Conservation (phyloP, 2,888 invertebrate genomes). For the Rhopalosiphum nymphaeae region DNA sequence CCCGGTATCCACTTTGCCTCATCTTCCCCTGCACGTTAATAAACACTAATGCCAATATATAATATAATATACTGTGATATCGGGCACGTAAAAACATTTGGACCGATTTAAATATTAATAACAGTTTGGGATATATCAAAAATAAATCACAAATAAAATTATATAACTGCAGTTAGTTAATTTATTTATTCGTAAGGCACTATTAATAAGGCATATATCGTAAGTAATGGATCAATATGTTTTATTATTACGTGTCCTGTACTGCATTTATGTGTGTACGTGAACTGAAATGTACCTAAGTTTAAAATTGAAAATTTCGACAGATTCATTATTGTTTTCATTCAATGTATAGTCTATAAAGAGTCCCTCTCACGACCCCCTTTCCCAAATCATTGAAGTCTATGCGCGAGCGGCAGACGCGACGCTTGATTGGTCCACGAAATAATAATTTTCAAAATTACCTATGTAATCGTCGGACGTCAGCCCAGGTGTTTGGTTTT, state of each 20-base stretch:
- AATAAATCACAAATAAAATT: background rate
- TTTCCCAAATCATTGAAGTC: background rate
- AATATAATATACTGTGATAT: background rate
- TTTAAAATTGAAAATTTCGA: background rate
- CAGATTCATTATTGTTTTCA: constrained; percentile 31
- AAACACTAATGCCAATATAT: background rate
- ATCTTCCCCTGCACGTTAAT: too few relatives aligned
- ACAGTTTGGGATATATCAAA: background rate
- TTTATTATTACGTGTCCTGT: background rate
- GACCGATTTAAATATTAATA: background rate
- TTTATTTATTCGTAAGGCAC: background rate
- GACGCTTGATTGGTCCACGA: background rate
- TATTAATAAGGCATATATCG: background rate
- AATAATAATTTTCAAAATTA: constrained; percentile 50
- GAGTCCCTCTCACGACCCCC: background rate
- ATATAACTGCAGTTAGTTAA: background rate
- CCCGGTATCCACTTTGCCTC: too few relatives aligned
- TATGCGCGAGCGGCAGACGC: background rate
- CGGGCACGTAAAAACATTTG: background rate
- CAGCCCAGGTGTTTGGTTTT: constrained; percentile 59
- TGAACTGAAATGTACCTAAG: background rate
- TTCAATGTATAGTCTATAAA: background rate
- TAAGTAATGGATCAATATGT: background rate
- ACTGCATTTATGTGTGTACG: background rate
- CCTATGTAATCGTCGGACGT: constrained; percentile 53